Evolutionary conservation across 2,113 vertebrate genomes (phyloP).

Genomic region (Corydoras sp.): DNA sequence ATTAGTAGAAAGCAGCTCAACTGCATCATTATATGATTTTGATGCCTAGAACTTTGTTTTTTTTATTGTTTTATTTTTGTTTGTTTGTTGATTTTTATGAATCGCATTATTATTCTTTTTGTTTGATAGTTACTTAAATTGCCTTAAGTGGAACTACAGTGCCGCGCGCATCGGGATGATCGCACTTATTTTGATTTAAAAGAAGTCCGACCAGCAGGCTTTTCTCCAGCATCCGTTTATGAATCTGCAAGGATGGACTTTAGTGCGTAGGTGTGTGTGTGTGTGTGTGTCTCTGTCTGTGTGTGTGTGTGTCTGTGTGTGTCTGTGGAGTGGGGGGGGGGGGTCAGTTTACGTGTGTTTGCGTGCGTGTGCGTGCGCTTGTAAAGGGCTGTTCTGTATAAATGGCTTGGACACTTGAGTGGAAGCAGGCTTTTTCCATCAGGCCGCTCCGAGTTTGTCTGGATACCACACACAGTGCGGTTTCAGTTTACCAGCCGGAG

Average conservation of each 20-base stretch:
- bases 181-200: background rate
- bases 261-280: conserved; percentile 4
- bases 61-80: too few relatives aligned
- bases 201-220: background rate
- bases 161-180: background rate
- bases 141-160: too few relatives aligned
- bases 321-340: too few relatives aligned
- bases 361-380: conserved; percentile 43
- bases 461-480: conserved; percentile 91
- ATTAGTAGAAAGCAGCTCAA: too few relatives aligned
- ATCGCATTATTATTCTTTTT: too few relatives aligned
- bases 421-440: conserved; percentile 97
- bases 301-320: conserved; percentile 31
- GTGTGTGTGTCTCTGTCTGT: conserved; percentile 49
- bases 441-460: conserved; percentile 77
- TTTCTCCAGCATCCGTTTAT: conserved; percentile 22
- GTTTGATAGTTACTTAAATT: too few relatives aligned
- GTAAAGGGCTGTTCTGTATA: conserved; percentile 77
- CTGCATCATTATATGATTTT: too few relatives aligned
- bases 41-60: too few relatives aligned
- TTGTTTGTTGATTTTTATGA: too few relatives aligned
- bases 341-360: conserved; percentile 49
- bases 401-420: conserved; percentile 86
- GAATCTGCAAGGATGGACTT: conserved; percentile 12
- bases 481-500: conserved; percentile 89